phyloP scores from a whole-genome alignment of 2,797 vertebrate species.

The Hippoglossus hippoglossus region DNA sequence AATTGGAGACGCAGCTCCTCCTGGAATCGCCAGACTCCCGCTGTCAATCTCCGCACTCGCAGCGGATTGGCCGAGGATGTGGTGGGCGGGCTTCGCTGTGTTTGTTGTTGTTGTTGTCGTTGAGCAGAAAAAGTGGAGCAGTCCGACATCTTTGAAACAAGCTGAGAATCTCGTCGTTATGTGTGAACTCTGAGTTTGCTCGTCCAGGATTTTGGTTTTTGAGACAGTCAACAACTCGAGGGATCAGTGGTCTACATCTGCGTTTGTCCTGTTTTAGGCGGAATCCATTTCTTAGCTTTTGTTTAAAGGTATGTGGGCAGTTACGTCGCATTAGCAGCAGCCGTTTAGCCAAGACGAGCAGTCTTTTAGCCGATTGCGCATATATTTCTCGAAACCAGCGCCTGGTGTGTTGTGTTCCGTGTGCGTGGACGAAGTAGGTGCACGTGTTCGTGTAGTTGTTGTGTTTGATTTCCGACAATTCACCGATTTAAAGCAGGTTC shows the following conservation, averaged over 20 bases:
- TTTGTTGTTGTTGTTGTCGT: constrained; percentile 82
- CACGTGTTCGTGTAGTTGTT: too few relatives aligned
- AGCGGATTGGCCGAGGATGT: constrained; percentile 63
- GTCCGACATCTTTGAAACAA: constrained; percentile 79
- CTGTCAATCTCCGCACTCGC: constrained; percentile 2
- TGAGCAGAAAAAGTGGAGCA: constrained; percentile 41
- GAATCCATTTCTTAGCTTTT: constrained; percentile 14
- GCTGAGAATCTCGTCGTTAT: not conserved
- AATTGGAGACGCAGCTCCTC: too few relatives aligned
- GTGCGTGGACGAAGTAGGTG: too few relatives aligned
- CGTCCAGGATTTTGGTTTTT: not conserved
- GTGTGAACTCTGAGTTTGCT: not conserved
- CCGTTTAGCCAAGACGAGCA: constrained; percentile 24
- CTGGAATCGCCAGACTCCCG: constrained; percentile 15
- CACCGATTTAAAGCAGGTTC: too few relatives aligned
- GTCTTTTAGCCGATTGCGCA: not conserved
- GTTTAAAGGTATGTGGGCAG: constrained; percentile 63
- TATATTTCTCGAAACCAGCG: accelerated
- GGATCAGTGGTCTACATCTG: not conserved
- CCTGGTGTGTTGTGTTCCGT: accelerated
- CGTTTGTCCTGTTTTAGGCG: constrained; percentile 10
- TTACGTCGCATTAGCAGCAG: constrained; percentile 6
- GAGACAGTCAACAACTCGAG: not conserved
- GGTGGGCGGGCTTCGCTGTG: constrained; percentile 34
- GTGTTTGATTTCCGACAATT: too few relatives aligned